Conservation (phyloP, 2,113 vertebrate genomes). For the Lepus timidus region DNA sequence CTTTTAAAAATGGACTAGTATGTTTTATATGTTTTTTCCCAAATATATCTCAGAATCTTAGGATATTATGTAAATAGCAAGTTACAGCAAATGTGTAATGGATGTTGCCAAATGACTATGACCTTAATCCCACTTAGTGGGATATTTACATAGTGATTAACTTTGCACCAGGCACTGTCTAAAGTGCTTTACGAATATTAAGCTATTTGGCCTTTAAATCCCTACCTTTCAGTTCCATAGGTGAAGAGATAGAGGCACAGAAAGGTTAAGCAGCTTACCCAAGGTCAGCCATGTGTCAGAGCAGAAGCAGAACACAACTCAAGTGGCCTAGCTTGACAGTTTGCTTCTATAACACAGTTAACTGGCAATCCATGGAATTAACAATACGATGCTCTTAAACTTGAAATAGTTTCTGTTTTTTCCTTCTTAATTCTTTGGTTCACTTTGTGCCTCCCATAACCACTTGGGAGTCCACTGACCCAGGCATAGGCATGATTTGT, state of each 20-base stretch:
- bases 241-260: not conserved
- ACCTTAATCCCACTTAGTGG: not conserved
- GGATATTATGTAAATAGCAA: not conserved
- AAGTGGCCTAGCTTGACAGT: not conserved
- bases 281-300: not conserved
- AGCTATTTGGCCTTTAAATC: not conserved
- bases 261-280: not conserved
- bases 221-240: not conserved
- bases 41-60: constrained; percentile 11
- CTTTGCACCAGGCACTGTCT: not conserved
- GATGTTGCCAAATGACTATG: not conserved
- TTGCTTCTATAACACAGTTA: not conserved
- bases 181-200: not conserved
- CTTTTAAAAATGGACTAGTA: constrained; percentile 43
- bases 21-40: not conserved
- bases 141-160: not conserved
- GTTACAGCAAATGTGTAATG: not conserved
- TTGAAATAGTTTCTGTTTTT: not conserved
- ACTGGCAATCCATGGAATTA: not conserved
- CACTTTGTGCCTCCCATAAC: not conserved
- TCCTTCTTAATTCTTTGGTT: not conserved
- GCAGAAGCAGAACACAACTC: not conserved
- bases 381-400: constrained; percentile 1
- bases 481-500: not conserved
- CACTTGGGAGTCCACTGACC: not conserved